These are phyloP conservation scores for Eupithecia dodoneata DNA, from an alignment of 2,888 invertebrate genomes.

Conservation along the genomic window DNA sequence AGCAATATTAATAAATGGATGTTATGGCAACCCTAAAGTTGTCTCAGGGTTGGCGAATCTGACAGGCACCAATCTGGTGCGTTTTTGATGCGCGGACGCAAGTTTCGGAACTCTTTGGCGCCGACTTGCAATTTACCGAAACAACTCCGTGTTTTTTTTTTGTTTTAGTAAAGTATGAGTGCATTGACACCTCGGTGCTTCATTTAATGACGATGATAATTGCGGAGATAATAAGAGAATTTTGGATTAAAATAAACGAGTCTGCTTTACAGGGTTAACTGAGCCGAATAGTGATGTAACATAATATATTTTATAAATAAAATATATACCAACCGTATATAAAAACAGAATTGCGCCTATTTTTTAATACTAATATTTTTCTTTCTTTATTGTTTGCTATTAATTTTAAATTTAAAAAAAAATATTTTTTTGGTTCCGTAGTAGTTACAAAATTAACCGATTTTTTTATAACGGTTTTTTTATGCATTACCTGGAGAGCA, in stretches of 20 bases:
- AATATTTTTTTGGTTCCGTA: too few relatives aligned
- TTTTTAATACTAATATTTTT: not conserved
- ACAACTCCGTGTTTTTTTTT: conserved; percentile 38
- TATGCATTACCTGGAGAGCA: too few relatives aligned
- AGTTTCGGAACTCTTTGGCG: conserved; percentile 35
- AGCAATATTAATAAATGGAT: not conserved
- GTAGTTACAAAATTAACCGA: too few relatives aligned
- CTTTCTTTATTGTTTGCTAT: too few relatives aligned
- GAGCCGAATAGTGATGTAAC: not conserved
- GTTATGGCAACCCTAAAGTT: conserved; percentile 31
- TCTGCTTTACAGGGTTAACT: not conserved
- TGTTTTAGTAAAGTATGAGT: conserved; percentile 37
- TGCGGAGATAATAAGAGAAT: conserved; percentile 1
- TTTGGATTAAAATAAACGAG: not conserved
- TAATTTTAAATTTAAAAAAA: too few relatives aligned
- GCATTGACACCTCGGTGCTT: conserved; percentile 47
- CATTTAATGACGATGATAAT: conserved; percentile 16
- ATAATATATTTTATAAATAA: not conserved
- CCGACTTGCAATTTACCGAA: conserved; percentile 50
- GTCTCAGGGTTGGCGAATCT: conserved; percentile 38
- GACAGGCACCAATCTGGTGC: conserved; percentile 63
- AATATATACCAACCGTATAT: not conserved
- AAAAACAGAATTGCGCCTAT: not conserved
- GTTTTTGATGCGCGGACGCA: conserved; percentile 57
- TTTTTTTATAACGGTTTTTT: too few relatives aligned